phyloP scores from a whole-genome alignment of 1,140 invertebrate species.

The Coenobita brevimanus region DNA sequence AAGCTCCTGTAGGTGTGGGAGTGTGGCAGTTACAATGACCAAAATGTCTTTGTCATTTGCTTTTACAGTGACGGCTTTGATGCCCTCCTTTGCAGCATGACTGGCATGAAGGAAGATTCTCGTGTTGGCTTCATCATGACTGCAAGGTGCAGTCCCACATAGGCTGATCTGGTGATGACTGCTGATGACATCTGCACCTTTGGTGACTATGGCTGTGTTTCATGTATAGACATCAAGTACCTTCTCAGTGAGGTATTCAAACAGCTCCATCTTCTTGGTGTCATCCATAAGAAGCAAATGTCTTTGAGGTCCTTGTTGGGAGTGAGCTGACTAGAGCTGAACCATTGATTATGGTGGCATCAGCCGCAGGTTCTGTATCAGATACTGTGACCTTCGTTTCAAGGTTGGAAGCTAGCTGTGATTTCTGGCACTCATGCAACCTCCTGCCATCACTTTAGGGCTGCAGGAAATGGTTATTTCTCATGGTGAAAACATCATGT shows the following conservation, averaged over 20 bases:
- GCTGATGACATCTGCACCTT: not conserved
- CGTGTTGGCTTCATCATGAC: conserved; percentile 15
- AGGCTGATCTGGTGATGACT: not conserved
- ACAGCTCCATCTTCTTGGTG: conserved; percentile 6
- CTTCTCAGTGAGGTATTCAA: conserved; percentile 9
- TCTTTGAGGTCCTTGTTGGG: not conserved
- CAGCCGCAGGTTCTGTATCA: not conserved
- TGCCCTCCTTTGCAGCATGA: not conserved
- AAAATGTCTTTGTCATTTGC: conserved; percentile 21
- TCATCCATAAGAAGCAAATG: conserved; percentile 7
- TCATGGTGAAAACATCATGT: conserved; percentile 30
- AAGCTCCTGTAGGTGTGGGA: not conserved
- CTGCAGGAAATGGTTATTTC: conserved; percentile 21
- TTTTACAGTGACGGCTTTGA: not conserved
- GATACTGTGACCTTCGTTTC: not conserved
- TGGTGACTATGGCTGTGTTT: conserved; percentile 1
- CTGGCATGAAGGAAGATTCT: not conserved
- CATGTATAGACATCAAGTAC: not conserved
- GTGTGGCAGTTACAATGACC: not conserved
- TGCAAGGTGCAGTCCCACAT: not conserved
- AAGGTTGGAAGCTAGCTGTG: not conserved
- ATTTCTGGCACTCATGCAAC: conserved; percentile 5
- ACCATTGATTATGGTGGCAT: conserved; percentile 14
- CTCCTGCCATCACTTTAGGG: conserved; percentile 21
- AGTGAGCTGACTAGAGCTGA: not conserved